Evolutionary conservation across 2,888 invertebrate genomes (phyloP), one percentile per base, ranked within the genome.

Genomic region (Dasypolia templi): DNA sequence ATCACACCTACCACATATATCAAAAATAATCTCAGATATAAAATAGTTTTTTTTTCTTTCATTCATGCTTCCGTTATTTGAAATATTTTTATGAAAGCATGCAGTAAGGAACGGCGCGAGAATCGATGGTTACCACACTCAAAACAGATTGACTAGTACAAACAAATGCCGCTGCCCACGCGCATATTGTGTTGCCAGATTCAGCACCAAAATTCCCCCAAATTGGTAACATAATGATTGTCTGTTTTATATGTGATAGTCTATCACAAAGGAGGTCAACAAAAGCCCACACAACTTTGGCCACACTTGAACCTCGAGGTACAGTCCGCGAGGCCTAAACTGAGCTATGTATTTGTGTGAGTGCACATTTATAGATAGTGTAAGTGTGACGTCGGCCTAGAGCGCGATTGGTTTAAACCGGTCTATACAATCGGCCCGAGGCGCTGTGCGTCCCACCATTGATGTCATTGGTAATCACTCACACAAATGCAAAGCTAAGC

Each of bases 151-250:
- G 78, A 79, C 75, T 87, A 77, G 72, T 78, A 80, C 77, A 87
- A 86, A 87, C 87, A 87, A 85, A 82, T 78, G 77, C 66, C 35
- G 69, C 70, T 73, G 78, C 84, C 82, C 82, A 87, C 84, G 87
- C 87, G 84, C 74, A 56, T 29, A 19, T 35, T 14, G 73, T 61
- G 75, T 76, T 84, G 72, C 83, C 72, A 78, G 71, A 63, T 46
- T 42, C 32, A 22, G 29, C 63, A 59, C 3, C 0, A 49, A 58
- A 29, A 6, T 39, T 64, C 12, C 22, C 51, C 17, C 3, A 39
- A n/a, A n/a, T 19, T 49, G 3, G 49, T n/a, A n/a, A 49, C 29
- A 69, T 51, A 1, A 39, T 59, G 11, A n/a, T 39, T 51, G 44
- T 29, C 1, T 7, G 11, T 56, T 74, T 39, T 4, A 29, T 62